Conservation (phyloP, 2,797 vertebrate genomes). For the Melanotaenia nigrans region DNA sequence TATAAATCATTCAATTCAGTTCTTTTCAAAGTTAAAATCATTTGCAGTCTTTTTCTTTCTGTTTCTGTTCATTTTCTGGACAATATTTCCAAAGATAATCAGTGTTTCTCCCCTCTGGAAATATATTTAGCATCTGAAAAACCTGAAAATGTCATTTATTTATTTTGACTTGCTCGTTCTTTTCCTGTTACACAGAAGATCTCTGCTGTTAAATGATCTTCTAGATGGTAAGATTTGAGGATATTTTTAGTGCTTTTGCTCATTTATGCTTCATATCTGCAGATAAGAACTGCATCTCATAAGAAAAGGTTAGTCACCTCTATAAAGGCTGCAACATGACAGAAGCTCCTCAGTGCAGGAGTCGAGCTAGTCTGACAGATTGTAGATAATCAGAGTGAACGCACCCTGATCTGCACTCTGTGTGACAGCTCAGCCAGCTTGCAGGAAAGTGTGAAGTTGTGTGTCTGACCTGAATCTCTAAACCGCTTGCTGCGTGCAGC, state of each 20-base stretch:
- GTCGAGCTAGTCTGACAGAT: neutral
- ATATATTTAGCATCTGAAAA: neutral
- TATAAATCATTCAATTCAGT: too few relatives aligned
- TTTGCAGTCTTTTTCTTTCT: too few relatives aligned
- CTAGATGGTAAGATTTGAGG: neutral
- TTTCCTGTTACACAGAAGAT: neutral
- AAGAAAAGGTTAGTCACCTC: neutral
- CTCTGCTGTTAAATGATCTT: neutral
- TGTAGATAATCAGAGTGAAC: too few relatives aligned
- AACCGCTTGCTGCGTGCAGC: slow-evolving; percentile 49
- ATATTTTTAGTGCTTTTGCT: neutral
- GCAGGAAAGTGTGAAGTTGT: slow-evolving; percentile 19
- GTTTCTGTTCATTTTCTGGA: too few relatives aligned
- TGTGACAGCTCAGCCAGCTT: neutral
- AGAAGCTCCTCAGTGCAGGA: neutral
- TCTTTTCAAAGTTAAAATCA: too few relatives aligned
- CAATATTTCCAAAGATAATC: too few relatives aligned
- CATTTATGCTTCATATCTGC: neutral
- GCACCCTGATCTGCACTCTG: neutral
- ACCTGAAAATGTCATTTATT: neutral
- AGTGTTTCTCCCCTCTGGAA: neutral
- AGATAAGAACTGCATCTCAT: too few relatives aligned
- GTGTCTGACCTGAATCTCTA: slow-evolving; percentile 61
- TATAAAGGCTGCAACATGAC: neutral
- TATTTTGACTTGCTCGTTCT: neutral